Evolutionary conservation across 2,888 invertebrate species (phyloP), one percentile per base, ranked within the genome.

Genomic region (Cheilosia grossa): DNA sequence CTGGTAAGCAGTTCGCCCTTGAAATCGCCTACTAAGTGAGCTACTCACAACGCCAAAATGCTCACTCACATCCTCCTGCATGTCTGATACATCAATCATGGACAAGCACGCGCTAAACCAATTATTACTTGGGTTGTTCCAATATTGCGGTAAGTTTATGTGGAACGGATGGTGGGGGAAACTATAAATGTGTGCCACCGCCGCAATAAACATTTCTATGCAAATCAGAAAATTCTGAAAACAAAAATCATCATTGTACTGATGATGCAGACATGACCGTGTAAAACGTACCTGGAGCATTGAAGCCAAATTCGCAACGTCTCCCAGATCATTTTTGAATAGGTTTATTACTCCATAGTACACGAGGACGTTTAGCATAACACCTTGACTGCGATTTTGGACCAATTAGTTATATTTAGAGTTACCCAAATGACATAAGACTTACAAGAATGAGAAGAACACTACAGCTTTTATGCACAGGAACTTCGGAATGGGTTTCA

Each of bases 391-490:
- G 93, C 80, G 78, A 24, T 13, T 24, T 51, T 21, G 13, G 19
- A 51, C 4, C 27, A 24, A 13, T 24, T 51, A 15, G 6, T 24
- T 2, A 51, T 51, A 24, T 51, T 6, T 33, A 15, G 27, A 13
- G 17, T 17, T 2, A 33, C 19, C 49, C 66, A 17, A 70, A 69
- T 21, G 69, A 13, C 24, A 59, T 21, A 4, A 30, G 30, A 95
- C 97, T 96, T 94, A 98, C 98, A 98, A 98, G 93, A 99, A 99
- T 58, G 98, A 98, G 91, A 98, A 97, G 93, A 99, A 99, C 27
- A 99, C 98, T 70, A 99, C 98, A 87, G 98, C 97, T 93, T 99
- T 99, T 88, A 99, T 98, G 92, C 98, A 98, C 67, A 99, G 93
- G 93, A 99, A 98, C 92, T 99, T 99, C 58, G 97, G 97, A 87